phyloP scores from a whole-genome alignment of 2,888 invertebrate genomes.

The Magallana nippona region DNA sequence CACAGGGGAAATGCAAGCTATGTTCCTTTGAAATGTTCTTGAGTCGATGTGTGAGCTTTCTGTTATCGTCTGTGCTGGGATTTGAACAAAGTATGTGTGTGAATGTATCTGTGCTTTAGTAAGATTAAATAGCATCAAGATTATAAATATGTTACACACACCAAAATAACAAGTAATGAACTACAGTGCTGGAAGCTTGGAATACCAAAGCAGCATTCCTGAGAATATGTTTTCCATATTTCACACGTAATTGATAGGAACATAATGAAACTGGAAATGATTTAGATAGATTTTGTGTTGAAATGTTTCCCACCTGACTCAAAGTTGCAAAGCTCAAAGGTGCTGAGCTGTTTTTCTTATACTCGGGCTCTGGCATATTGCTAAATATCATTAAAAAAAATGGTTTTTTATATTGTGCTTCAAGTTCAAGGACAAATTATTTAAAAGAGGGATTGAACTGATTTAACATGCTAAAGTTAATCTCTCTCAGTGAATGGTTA shows the following conservation, averaged over 20 bases:
- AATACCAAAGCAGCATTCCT: slow-evolving; percentile 13
- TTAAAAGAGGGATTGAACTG: neutral
- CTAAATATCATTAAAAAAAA: slow-evolving; percentile 26
- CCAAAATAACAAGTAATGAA: neutral
- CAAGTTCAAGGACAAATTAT: slow-evolving; percentile 5
- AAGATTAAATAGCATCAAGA: neutral
- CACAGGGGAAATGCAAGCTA: too few species aligned
- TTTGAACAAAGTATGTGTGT: neutral
- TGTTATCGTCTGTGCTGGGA: neutral
- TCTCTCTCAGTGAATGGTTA: neutral
- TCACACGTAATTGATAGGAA: slow-evolving; percentile 30
- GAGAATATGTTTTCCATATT: slow-evolving; percentile 13
- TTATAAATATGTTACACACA: neutral
- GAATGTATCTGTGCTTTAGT: slow-evolving; percentile 5
- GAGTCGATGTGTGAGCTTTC: too few species aligned
- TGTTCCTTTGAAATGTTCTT: too few species aligned
- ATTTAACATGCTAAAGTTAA: neutral
- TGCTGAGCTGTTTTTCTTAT: slow-evolving; percentile 20
- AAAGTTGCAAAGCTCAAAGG: slow-evolving; percentile 17
- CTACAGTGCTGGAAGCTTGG: neutral
- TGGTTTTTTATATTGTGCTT: too few species aligned
- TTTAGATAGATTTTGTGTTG: slow-evolving; percentile 26
- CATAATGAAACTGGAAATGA: slow-evolving; percentile 31
- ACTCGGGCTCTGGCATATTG: neutral
- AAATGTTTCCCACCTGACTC: slow-evolving; percentile 33